Percentiles rank a stretch among this genome's conserved stretches.
Evolutionary conservation across 2,888 invertebrate species (phyloP).

Genomic region (Imbricaverruca yamaguchii): DNA sequence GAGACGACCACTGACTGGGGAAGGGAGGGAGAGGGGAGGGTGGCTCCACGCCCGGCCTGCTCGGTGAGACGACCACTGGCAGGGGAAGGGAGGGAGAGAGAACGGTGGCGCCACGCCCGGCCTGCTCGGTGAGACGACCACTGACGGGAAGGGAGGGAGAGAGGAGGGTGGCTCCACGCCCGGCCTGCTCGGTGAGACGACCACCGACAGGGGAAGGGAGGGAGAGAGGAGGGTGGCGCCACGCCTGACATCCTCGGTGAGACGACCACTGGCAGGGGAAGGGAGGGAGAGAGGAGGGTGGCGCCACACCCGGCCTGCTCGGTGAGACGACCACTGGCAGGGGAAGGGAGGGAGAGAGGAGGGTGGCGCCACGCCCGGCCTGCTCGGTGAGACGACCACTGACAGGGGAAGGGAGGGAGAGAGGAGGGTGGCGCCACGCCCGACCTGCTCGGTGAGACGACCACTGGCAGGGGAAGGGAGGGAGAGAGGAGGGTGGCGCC

Average conservation of each 20-base stretch:
- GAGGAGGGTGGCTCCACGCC: slow-evolving; percentile 44
- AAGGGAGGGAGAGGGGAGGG: too few species aligned
- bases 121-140: slow-evolving; percentile 38
- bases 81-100: too few species aligned
- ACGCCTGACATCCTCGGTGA: slow-evolving; percentile 43
- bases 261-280: too few species aligned
- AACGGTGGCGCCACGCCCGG: slow-evolving; percentile 43
- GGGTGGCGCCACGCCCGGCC: slow-evolving; percentile 43
- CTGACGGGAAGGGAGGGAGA: too few species aligned
- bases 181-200: slow-evolving; percentile 40
- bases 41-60: too few species aligned
- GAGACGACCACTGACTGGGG: too few species aligned
- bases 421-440: slow-evolving; percentile 44
- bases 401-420: too few species aligned
- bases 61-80: too few species aligned
- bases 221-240: slow-evolving; percentile 44
- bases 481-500: slow-evolving; percentile 44
- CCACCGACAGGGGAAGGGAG: too few species aligned
- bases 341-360: too few species aligned
- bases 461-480: too few species aligned
- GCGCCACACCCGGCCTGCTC: slow-evolving; percentile 42
- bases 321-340: slow-evolving; percentile 37
- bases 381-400: slow-evolving; percentile 38
- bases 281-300: too few species aligned
- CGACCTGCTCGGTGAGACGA: slow-evolving; percentile 40